A percentile compares a stretch with the other conserved stretches of the same genome.
Evolutionary conservation across 2,888 invertebrate genomes (phyloP).

Genomic region (Falcaria lacertinaria): DNA sequence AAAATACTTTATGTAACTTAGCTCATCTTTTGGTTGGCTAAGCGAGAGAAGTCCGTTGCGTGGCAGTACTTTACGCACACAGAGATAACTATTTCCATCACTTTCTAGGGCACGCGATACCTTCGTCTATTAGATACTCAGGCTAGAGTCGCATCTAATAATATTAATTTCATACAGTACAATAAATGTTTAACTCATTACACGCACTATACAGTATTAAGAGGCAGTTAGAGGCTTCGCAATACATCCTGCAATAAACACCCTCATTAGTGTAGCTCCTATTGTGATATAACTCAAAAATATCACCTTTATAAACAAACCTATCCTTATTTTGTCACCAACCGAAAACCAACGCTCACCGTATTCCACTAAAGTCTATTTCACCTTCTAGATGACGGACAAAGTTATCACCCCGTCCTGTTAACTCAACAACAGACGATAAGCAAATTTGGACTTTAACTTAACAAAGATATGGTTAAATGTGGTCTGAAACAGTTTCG

Average conservation of each 20-base stretch:
- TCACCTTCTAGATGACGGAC: slow-evolving; percentile 2
- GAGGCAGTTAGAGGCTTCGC: slow-evolving; percentile 17
- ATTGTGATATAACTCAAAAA: slow-evolving; percentile 29
- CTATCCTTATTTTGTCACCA: background rate
- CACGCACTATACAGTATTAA: slow-evolving; percentile 12
- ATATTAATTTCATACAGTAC: background rate
- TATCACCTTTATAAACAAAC: slow-evolving; percentile 13
- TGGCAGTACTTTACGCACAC: too few relatives aligned
- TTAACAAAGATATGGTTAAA: background rate
- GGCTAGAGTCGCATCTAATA: background rate
- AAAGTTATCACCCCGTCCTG: background rate
- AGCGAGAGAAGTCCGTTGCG: too few relatives aligned
- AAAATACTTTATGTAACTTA: too few relatives aligned
- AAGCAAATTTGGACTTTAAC: background rate
- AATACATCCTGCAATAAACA: slow-evolving; percentile 26
- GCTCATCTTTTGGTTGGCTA: too few relatives aligned
- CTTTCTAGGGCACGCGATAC: too few relatives aligned
- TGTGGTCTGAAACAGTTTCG: background rate
- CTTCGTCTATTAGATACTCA: too few relatives aligned
- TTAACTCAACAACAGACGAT: background rate
- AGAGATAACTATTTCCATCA: too few relatives aligned
- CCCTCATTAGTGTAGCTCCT: slow-evolving; percentile 24
- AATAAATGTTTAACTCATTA: slow-evolving; percentile 6
- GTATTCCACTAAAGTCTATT: background rate
- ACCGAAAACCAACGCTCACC: background rate